Evolutionary conservation across 2,113 vertebrate species (phyloP).

Genomic region (Elephas maximus): DNA sequence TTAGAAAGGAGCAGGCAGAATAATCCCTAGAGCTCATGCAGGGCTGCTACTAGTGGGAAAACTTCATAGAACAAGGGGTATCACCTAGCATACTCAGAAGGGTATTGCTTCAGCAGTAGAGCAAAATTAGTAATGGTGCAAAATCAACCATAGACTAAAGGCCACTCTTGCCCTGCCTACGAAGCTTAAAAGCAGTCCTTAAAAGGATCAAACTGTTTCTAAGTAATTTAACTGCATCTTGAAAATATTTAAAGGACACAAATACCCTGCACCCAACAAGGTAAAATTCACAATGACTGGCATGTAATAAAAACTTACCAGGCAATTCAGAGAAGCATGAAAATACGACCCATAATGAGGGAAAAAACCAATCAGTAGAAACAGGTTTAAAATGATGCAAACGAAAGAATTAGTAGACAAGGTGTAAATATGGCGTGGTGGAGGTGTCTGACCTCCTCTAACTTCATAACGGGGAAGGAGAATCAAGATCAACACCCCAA

Average conservation of each 20-base stretch:
- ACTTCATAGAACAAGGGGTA: not conserved
- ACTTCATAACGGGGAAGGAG: no score
- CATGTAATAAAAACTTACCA: not conserved
- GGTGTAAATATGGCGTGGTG: not conserved
- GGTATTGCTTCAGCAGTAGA: not conserved
- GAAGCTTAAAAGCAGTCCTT: not conserved
- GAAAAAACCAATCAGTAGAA: not conserved
- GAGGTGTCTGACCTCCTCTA: no score
- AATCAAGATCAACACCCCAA: no score
- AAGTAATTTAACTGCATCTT: conserved; percentile 10
- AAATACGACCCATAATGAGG: not conserved
- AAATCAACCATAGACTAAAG: not conserved
- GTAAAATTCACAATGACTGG: not conserved
- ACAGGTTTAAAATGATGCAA: not conserved
- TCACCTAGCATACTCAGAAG: not conserved
- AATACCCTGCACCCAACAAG: not conserved
- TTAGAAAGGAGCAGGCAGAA: not conserved
- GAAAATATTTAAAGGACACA: conserved; percentile 29
- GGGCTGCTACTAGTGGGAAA: not conserved
- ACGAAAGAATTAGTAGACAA: not conserved
- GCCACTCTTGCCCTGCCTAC: not conserved
- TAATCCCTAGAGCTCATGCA: not conserved
- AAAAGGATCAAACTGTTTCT: not conserved
- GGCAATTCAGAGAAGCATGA: conserved; percentile 18
- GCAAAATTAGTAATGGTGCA: not conserved